Conservation (phyloP, 1,140 invertebrate genomes). For the Kradibia gibbosae region DNA sequence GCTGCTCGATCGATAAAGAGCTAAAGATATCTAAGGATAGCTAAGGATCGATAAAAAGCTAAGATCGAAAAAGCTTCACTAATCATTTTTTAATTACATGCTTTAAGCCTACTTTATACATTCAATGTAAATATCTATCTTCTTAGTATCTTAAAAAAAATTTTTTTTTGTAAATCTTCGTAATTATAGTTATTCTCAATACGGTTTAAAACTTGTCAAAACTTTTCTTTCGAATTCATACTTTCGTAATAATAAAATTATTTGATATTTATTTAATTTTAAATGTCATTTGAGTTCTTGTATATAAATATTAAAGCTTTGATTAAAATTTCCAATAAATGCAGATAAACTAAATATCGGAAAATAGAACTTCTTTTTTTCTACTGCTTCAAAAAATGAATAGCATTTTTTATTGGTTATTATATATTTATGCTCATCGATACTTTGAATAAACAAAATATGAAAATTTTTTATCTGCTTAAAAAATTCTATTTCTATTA, state of each 20-base stretch:
- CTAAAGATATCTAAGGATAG: too few species aligned
- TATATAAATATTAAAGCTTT: background rate
- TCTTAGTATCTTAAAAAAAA: too few species aligned
- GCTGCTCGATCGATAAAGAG: slow-evolving; percentile 32
- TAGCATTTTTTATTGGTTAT: too few species aligned
- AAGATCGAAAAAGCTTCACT: too few species aligned
- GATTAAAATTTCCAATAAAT: background rate
- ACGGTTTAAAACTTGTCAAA: background rate
- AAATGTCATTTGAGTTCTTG: background rate
- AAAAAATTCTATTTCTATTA: background rate
- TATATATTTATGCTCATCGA: background rate
- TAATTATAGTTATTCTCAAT: background rate
- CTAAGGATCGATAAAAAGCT: too few species aligned
- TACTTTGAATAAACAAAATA: background rate
- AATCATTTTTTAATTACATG: too few species aligned
- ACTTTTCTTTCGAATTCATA: background rate
- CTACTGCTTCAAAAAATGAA: too few species aligned
- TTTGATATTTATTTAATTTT: too few species aligned
- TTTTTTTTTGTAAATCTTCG: background rate
- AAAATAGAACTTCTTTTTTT: too few species aligned
- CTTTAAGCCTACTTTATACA: slow-evolving; percentile 1
- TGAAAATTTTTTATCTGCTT: background rate
- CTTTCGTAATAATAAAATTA: too few species aligned
- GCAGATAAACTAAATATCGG: too few species aligned
- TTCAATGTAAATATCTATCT: too few species aligned